Conservation (phyloP, 2,888 invertebrate genomes). For the Drosophila hamatofila region DNA sequence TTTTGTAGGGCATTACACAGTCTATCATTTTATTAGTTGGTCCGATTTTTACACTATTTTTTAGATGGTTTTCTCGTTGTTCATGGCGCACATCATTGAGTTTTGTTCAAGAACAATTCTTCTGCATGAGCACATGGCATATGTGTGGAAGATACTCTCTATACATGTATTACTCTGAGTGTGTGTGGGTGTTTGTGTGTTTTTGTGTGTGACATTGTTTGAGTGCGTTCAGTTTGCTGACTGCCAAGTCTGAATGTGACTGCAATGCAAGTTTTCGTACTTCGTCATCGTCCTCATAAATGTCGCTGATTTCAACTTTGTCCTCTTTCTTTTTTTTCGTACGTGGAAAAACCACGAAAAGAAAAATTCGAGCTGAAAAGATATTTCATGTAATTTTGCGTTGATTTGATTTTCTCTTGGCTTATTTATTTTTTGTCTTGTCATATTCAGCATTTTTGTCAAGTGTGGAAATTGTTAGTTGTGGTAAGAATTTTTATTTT, state of each 20-base stretch:
- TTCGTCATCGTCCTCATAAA: constrained; percentile 63
- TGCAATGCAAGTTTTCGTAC: constrained; percentile 60
- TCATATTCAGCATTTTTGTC: constrained; percentile 9
- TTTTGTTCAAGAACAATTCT: constrained; percentile 75
- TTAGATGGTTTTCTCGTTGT: constrained; percentile 45
- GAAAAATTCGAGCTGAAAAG: constrained; percentile 24
- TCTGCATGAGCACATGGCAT: constrained; percentile 31
- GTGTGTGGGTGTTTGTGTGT: constrained; percentile 17
- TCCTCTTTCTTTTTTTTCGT: neutral
- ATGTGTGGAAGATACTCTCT: constrained; percentile 11
- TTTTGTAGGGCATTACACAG: constrained; percentile 6
- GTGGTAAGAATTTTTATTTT: neutral
- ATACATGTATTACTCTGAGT: constrained; percentile 5
- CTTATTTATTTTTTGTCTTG: constrained; percentile 19
- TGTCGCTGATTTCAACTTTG: constrained; percentile 39
- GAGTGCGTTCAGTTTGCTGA: constrained; percentile 33
- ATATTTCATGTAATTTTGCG: constrained; percentile 33
- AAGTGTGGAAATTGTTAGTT: constrained; percentile 13
- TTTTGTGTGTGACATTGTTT: constrained; percentile 45
- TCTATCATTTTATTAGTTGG: neutral
- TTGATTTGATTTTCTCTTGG: constrained; percentile 43
- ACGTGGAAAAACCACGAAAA: constrained; percentile 3
- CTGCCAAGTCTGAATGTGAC: constrained; percentile 46
- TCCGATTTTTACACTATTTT: constrained; percentile 8
- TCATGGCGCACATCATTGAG: constrained; percentile 61